Percentiles rank a stretch among this genome's conserved stretches.
Evolutionary conservation across 2,888 invertebrate species (phyloP).

Genomic region (Ophioninae sp.): DNA sequence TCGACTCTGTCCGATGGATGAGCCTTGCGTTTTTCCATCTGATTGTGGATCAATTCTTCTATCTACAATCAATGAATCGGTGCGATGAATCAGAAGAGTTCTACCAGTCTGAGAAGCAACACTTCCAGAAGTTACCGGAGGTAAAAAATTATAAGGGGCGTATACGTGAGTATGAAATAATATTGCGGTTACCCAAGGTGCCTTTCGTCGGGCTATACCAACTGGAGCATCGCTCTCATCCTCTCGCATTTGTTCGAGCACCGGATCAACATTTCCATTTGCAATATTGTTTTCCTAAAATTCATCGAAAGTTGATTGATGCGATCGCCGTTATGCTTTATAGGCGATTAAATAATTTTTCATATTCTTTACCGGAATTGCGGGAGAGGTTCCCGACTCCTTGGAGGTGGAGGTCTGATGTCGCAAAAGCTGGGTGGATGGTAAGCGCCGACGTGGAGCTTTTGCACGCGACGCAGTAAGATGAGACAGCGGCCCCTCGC

Average conservation of each 20-base stretch:
- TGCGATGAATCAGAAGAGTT: not conserved
- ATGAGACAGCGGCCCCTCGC: slow-evolving; percentile 81
- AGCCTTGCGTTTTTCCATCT: slow-evolving; percentile 76
- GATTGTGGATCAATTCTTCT: slow-evolving; percentile 78
- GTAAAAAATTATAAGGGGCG: not conserved
- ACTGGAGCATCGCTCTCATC: slow-evolving; percentile 74
- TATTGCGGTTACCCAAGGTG: slow-evolving; percentile 75
- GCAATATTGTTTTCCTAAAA: slow-evolving; percentile 76
- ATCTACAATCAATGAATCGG: slow-evolving; percentile 67
- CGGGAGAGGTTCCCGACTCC: slow-evolving; percentile 59
- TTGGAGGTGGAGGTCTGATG: slow-evolving; percentile 67
- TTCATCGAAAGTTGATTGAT: not conserved
- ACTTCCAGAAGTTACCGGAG: not conserved
- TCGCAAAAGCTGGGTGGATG: slow-evolving; percentile 82
- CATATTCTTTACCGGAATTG: slow-evolving; percentile 51
- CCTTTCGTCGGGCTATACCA: slow-evolving; percentile 74
- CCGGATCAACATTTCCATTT: slow-evolving; percentile 76
- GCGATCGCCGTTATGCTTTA: not conserved
- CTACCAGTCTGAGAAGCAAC: not conserved
- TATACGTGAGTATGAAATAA: not conserved
- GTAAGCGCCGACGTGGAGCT: slow-evolving; percentile 86
- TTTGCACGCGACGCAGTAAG: slow-evolving; percentile 83
- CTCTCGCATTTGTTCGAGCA: slow-evolving; percentile 72
- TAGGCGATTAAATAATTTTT: not conserved
- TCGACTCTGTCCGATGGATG: slow-evolving; percentile 71